Evolutionary conservation across 2,113 vertebrate genomes (phyloP).

Genomic region (Tamias sibiricus): DNA sequence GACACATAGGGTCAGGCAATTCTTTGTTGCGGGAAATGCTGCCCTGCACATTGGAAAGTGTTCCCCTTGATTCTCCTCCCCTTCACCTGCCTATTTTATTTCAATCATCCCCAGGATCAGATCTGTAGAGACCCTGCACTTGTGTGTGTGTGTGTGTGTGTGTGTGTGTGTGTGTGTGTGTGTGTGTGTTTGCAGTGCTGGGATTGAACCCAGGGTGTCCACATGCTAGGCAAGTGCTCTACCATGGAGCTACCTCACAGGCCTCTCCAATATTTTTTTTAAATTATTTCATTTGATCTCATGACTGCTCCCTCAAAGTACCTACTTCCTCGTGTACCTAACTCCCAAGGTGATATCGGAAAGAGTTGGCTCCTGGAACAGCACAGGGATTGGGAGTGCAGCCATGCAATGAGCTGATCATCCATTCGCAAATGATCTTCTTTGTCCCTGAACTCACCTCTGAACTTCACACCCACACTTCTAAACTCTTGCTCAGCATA

Average conservation of each 20-base stretch:
- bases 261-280: background rate
- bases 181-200: too few species aligned
- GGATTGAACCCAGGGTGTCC: too few species aligned
- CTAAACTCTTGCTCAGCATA: background rate
- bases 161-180: too few species aligned
- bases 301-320: background rate
- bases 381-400: too few species aligned
- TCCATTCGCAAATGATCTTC: background rate
- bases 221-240: too few species aligned
- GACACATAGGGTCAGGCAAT: background rate
- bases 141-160: too few species aligned
- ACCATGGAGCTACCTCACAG: too few species aligned
- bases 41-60: background rate
- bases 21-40: background rate
- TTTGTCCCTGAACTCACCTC: background rate
- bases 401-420: background rate
- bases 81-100: background rate
- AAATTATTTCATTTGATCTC: background rate
- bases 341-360: background rate
- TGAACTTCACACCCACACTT: background rate
- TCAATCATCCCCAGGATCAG: background rate
- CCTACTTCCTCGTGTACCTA: background rate
- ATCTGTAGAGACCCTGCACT: background rate
- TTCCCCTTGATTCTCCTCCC: background rate
- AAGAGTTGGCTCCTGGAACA: background rate